Conservation (phyloP, 2,797 vertebrate species). For the Poecilia gillii region DNA sequence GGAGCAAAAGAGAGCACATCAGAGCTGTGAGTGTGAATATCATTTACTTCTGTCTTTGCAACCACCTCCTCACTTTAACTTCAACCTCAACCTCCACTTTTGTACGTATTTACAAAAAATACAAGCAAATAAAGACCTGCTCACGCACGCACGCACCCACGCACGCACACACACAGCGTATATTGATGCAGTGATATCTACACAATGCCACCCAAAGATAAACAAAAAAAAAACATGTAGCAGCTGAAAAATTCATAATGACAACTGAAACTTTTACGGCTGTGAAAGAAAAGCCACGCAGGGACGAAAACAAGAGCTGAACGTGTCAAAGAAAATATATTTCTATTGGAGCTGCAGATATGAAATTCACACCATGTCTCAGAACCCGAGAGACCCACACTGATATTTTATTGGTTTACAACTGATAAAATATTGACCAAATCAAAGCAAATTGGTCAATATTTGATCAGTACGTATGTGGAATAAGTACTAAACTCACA, state of each 20-base stretch:
- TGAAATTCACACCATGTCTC: not conserved
- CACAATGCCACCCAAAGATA: not conserved
- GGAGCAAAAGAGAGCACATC: slow-evolving; percentile 15
- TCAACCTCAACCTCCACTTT: not conserved
- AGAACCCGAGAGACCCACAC: not conserved
- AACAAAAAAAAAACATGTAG: not conserved
- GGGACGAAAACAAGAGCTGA: not conserved
- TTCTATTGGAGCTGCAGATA: not conserved
- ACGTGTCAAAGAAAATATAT: not conserved
- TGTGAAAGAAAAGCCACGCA: not conserved
- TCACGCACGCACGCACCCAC: not conserved
- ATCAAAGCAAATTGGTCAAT: not conserved
- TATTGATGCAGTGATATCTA: not conserved
- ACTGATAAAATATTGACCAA: too few species aligned
- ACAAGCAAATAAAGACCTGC: not conserved
- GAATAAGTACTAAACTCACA: not conserved
- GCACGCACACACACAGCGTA: not conserved
- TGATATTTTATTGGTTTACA: not conserved
- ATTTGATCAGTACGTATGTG: not conserved
- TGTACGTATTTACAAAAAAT: not conserved
- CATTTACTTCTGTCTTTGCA: not conserved
- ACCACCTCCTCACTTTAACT: not conserved
- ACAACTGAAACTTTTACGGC: not conserved
- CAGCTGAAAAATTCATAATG: not conserved
- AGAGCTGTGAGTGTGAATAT: slow-evolving; percentile 4